Evolutionary conservation across 2,113 vertebrate species (phyloP), one percentile per base, ranked within the genome.

Genomic region (Microcebus murinus): DNA sequence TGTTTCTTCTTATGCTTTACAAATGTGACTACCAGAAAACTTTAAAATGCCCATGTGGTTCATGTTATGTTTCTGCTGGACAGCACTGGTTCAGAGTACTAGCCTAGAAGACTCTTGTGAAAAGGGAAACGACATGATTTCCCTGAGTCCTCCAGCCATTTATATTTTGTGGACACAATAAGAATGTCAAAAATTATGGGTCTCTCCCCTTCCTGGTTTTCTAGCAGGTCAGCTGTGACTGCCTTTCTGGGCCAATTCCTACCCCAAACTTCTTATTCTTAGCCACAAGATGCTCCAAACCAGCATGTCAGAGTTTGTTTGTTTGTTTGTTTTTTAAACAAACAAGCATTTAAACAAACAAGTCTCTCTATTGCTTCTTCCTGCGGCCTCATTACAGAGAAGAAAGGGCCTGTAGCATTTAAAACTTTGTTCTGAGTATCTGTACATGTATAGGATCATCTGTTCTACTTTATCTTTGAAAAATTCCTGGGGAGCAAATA

Each of bases 401-500:
- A 89, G 20, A 81, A 67, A 27, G 18, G 18, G 1, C 27, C 59
- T 52, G 7, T 17, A 63, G 25, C 48, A 55, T 87, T 52, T 83
- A 92, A 94, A 88, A 21, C 50, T 50, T 55, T 77, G 20, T 50
- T 92, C 81, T 71, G 36, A 36, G 11, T 57, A 45, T 85, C 20
- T 31, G 34, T 29, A 65, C 15, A 70, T 85, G 65, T 85, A 36
- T 42, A 84, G 73, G 31, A 94, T 90, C 82, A 5, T 76, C 8
- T 77, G 50, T 21, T 92, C 25, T 91, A 52, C 34, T 76, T 76
- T 48, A 52, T 65, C 89, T 92, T 45, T 84, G 86, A 67, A 71
- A 85, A 65, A 21, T 61, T 76, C 50, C 63, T 90, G 31, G 74
- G 79, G 73, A 97, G n/a, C 59, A 92, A 74, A 48, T 73, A 79